These are phyloP conservation scores for Malthinus seriepunctatus DNA, from an alignment of 2,888 invertebrate genomes.

Conservation along the genomic window DNA sequence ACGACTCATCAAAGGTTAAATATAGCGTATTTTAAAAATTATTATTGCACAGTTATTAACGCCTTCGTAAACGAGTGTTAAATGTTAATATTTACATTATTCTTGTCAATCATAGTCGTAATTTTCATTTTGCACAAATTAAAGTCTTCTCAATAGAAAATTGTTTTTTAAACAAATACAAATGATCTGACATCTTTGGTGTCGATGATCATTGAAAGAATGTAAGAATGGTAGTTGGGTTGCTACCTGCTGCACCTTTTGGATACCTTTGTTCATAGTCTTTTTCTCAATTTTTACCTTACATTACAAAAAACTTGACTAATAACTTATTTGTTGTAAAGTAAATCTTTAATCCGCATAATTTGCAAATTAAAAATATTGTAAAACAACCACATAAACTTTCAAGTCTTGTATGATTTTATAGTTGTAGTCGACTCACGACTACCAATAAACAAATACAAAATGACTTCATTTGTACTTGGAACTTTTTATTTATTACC, in stretches of 20 bases:
- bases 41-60: not conserved
- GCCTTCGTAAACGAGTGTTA: not conserved
- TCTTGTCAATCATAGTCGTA: not conserved
- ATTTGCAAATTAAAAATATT: slow-evolving; percentile 16
- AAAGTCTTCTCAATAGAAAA: too few relatives aligned
- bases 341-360: slow-evolving; percentile 10
- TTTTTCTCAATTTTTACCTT: too few relatives aligned
- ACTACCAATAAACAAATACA: slow-evolving; percentile 1
- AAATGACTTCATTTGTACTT: slow-evolving; percentile 15
- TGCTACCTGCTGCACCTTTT: not conserved
- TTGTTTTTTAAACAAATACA: too few relatives aligned
- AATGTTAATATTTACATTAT: not conserved
- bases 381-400: slow-evolving; percentile 6
- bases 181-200: too few relatives aligned
- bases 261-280: too few relatives aligned
- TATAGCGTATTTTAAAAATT: not conserved
- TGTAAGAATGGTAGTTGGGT: not conserved
- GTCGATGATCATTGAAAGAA: too few relatives aligned
- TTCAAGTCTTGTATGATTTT: slow-evolving; percentile 6
- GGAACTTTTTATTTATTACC: too few relatives aligned
- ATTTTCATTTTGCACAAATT: not conserved
- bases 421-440: slow-evolving; percentile 8
- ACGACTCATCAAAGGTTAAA: not conserved
- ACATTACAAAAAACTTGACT: too few relatives aligned
- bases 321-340: not conserved